phyloP scores from a whole-genome alignment of 2,888 invertebrate genomes.

The Calameuta idolon region DNA sequence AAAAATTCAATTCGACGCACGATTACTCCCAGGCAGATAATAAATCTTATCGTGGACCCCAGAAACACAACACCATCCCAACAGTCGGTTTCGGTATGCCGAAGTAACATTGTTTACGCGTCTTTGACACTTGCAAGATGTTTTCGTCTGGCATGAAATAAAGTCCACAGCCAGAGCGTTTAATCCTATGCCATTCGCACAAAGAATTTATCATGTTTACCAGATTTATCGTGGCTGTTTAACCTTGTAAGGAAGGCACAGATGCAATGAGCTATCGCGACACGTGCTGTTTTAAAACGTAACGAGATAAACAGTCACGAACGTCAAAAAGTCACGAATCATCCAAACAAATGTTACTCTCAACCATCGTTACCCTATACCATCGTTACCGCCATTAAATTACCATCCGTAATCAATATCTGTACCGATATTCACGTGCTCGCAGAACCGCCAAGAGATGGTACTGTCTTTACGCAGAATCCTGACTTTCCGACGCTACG shows the following conservation, averaged over 20 bases:
- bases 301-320: not conserved
- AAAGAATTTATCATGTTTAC: conserved; percentile 1
- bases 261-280: not conserved
- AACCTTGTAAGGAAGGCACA: not conserved
- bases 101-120: not conserved
- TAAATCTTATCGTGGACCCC: not conserved
- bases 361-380: not conserved
- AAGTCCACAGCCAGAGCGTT: not conserved
- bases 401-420: not conserved
- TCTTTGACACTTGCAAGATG: not conserved
- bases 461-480: not conserved
- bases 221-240: not conserved
- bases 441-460: not conserved
- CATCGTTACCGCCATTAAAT: not conserved
- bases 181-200: not conserved
- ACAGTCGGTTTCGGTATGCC: not conserved
- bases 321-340: not conserved
- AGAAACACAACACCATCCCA: not conserved
- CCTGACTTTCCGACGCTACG: not conserved
- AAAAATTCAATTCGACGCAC: not conserved
- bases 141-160: not conserved
- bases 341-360: not conserved
- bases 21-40: not conserved
- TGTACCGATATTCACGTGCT: not conserved
- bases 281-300: not conserved